A percentile compares a stretch with the other conserved stretches of the same genome.
Evolutionary conservation across 2,797 vertebrate species (phyloP).

Genomic region (Sebastolobus altivelis): DNA sequence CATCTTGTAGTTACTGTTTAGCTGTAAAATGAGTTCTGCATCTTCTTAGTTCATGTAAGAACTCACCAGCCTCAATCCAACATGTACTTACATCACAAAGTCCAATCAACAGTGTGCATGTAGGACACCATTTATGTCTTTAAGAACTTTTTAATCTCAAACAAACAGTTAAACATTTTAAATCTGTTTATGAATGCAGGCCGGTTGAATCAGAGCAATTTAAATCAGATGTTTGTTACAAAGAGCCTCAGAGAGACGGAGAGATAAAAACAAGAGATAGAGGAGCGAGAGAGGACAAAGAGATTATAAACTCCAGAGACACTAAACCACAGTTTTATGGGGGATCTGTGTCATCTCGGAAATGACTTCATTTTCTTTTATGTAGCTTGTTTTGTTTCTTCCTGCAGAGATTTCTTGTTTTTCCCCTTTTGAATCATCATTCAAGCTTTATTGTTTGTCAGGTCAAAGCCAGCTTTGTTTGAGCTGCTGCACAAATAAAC

Average conservation of each 20-base stretch:
- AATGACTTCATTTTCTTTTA: slow-evolving; percentile 18
- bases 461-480: background rate
- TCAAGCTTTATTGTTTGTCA: background rate
- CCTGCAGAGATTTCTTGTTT: background rate
- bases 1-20: too few species aligned
- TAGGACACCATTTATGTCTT: background rate
- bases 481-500: background rate
- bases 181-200: background rate
- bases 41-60: too few species aligned
- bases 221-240: slow-evolving; percentile 6
- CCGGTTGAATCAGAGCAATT: background rate
- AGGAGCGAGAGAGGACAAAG: slow-evolving; percentile 19
- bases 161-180: background rate
- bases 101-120: background rate
- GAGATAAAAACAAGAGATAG: slow-evolving; percentile 30
- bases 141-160: background rate
- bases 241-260: slow-evolving; percentile 3
- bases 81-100: background rate
- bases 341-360: slow-evolving; percentile 26
- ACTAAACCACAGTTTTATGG: background rate
- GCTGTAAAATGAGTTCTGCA: too few species aligned
- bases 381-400: background rate
- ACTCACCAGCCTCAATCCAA: background rate
- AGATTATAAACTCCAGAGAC: slow-evolving; percentile 1
- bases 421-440: background rate